phyloP scores from a whole-genome alignment of 2,888 invertebrate species.

The Syritta pipiens region DNA sequence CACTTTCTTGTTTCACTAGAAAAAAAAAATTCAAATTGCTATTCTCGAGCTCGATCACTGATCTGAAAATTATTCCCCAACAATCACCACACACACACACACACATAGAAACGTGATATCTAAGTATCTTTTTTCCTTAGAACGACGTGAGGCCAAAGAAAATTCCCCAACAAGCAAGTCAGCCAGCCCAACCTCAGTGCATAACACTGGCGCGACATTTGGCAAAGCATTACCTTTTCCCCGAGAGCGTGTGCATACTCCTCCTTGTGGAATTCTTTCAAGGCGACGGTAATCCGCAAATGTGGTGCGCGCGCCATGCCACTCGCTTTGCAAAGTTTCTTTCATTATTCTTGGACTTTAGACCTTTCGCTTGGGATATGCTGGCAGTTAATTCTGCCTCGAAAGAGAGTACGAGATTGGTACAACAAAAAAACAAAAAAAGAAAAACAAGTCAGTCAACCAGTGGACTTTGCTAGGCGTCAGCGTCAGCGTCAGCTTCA shows the following conservation, averaged over 20 bases:
- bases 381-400: conserved; percentile 18
- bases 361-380: conserved; percentile 56
- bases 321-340: conserved; percentile 11
- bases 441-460: conserved; percentile 58
- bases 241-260: conserved; percentile 37
- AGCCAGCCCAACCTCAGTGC: conserved; percentile 59
- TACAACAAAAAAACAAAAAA: no score
- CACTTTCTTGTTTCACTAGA: conserved; percentile 25
- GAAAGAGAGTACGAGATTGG: conserved; percentile 48
- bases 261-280: background rate
- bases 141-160: conserved; percentile 67
- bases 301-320: conserved; percentile 25
- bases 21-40: conserved; percentile 9
- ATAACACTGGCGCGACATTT: conserved; percentile 59
- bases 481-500: conserved; percentile 21
- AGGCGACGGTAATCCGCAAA: conserved; percentile 65
- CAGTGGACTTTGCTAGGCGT: conserved; percentile 53
- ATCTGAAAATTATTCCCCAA: conserved; percentile 43
- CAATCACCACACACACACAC: conserved; percentile 19
- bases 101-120: conserved; percentile 24
- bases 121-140: conserved; percentile 36
- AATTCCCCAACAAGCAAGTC: no score
- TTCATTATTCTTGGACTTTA: conserved; percentile 62
- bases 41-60: conserved; percentile 34
- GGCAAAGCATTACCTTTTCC: conserved; percentile 58